Conservation (phyloP, 2,797 vertebrate species). For the Sparidentex hasta region DNA sequence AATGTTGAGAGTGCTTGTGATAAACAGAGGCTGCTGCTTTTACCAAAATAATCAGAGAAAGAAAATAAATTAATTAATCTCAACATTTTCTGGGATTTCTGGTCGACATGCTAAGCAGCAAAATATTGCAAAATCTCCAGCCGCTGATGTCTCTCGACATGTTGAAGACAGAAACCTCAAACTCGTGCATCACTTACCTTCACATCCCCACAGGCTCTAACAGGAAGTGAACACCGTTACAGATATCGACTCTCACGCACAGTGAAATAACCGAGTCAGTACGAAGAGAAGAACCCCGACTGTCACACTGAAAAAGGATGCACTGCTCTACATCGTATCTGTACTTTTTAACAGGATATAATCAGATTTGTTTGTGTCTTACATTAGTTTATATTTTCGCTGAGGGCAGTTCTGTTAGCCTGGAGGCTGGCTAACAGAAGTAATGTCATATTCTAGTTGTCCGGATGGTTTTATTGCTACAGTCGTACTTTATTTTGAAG, state of each 20-base stretch:
- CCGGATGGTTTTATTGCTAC: not conserved
- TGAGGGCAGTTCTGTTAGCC: too few relatives aligned
- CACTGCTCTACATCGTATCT: too few relatives aligned
- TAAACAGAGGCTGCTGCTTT: too few relatives aligned
- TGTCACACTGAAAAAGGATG: constrained; percentile 13
- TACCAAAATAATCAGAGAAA: too few relatives aligned
- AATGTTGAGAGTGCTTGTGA: too few relatives aligned
- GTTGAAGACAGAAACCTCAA: not conserved
- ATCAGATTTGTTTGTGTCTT: not conserved
- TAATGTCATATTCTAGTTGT: too few relatives aligned
- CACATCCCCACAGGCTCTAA: not conserved
- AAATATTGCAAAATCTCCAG: not conserved
- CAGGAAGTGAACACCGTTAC: not conserved
- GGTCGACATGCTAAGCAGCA: not conserved
- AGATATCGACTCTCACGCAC: constrained; percentile 11
- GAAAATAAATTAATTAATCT: too few relatives aligned
- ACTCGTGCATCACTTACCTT: constrained; percentile 70
- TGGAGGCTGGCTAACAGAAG: too few relatives aligned
- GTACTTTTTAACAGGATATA: not conserved
- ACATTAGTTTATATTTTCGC: too few relatives aligned
- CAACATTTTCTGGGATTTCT: not conserved
- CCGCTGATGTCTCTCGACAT: not conserved
- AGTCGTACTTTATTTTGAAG: too few relatives aligned
- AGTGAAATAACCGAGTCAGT: not conserved
- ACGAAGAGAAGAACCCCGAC: not conserved